Percentiles rank a stretch among this genome's conserved stretches.
Conservation (phyloP, 2,888 invertebrate species). For the Euplagia quadripunctaria region DNA sequence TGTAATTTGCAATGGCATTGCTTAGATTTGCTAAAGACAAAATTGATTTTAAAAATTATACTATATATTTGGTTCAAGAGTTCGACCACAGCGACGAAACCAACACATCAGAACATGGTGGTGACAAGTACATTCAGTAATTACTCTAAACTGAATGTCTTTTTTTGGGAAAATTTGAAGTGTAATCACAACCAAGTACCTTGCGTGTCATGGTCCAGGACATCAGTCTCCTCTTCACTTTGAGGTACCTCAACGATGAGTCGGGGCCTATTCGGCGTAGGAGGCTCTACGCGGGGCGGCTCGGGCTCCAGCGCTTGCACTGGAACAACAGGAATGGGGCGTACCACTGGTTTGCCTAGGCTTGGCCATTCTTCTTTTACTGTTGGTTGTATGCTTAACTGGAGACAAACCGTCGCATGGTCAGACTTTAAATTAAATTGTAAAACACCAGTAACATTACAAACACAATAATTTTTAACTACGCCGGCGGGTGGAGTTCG, state of each 20-base stretch:
- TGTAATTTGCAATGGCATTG: no score
- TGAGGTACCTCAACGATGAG: slow-evolving; percentile 44
- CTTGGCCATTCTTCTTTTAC: slow-evolving; percentile 76
- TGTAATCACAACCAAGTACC: slow-evolving; percentile 36
- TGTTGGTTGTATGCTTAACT: slow-evolving; percentile 65
- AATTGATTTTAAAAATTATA: no score
- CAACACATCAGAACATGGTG: no score
- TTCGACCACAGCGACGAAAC: no score
- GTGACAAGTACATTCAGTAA: no score
- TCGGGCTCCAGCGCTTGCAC: background rate
- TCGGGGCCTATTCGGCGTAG: slow-evolving; percentile 56
- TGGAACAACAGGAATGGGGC: slow-evolving; percentile 1
- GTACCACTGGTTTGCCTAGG: slow-evolving; percentile 54
- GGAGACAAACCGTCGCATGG: slow-evolving; percentile 23
- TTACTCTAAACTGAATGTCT: no score
- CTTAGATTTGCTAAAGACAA: no score
- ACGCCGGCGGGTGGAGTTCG: no score
- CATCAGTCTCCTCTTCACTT: slow-evolving; percentile 15
- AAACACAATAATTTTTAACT: no score
- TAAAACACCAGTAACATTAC: no score
- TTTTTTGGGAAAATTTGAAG: no score
- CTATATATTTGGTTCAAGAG: no score
- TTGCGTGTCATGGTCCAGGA: slow-evolving; percentile 48
- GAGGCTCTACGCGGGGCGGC: background rate
- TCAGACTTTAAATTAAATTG: background rate